Evolutionary conservation across 2,797 vertebrate species (phyloP), one percentile per base, ranked within the genome.

Genomic region (Anolis apletophallus): DNA sequence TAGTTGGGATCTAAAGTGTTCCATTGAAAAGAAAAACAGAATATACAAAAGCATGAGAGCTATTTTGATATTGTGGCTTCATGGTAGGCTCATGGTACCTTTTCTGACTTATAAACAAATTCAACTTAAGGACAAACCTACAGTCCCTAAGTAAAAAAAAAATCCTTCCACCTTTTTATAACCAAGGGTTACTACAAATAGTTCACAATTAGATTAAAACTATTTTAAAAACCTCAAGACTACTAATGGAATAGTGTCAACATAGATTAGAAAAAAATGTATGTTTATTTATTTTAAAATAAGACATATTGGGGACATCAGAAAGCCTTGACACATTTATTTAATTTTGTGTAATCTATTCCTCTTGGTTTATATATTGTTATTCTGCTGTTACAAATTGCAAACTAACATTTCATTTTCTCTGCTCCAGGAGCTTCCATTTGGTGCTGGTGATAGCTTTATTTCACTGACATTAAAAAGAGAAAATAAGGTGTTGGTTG

Each of bases 1-100:
- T n/a, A n/a, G n/a, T n/a, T n/a, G n/a, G n/a, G n/a, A n/a, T n/a
- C 6, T 61, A 64, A 26, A 64, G 8, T 1, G 6, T 26, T 1
- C 5, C 88, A 46, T 87, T 90, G 89, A 85, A 32, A 64, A 89
- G 7, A 59, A 80, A 87, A 88, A 85, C 85, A 80, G 89, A 92
- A 91, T 80, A 89, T 26, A 85, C 86, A 87, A 64, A 72, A 73
- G 14, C 55, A 57, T 21, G 46, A 14, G 14, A 26, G 13, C 14
- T 79, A 7, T 40, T 59, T 36, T 13, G 12, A 14, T 40, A 61
- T 64, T 19, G 50, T 52, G 32, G 21, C 7, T 64, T 83, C 17
- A 50, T 23, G 57, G 17, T 61, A 23, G 59, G 71, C n/a, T 61
- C 46, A 52, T n/a, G n/a, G n/a, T 46, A 46, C 7, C 46, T 46